These are phyloP conservation scores for Polyommatus icarus DNA, from an alignment of 2,888 invertebrate genomes.

Conservation along the genomic window DNA sequence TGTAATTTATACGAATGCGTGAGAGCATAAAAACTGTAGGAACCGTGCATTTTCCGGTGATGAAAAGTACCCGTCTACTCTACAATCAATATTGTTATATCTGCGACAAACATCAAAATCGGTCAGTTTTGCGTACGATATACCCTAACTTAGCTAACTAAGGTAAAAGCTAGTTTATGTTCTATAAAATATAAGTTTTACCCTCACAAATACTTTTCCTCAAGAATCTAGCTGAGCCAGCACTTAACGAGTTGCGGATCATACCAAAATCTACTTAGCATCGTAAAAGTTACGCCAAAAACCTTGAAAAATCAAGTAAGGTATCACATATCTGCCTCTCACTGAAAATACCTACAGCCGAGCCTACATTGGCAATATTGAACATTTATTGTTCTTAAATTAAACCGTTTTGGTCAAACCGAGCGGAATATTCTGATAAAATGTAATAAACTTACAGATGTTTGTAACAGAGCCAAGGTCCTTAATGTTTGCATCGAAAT, in stretches of 20 bases:
- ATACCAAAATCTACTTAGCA: neutral
- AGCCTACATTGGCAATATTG: neutral
- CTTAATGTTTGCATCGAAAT: neutral
- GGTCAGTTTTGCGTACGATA: no score
- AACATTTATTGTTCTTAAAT: constrained; percentile 25
- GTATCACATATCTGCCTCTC: neutral
- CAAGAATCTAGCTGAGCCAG: neutral
- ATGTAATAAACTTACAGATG: constrained; percentile 17
- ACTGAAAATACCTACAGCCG: constrained; percentile 16
- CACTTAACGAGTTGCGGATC: neutral
- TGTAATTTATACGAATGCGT: neutral
- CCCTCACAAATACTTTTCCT: no score
- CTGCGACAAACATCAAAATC: no score
- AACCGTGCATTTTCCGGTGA: no score
- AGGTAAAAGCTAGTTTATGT: no score
- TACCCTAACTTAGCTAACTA: no score
- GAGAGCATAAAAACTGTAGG: no score
- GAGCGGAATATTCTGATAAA: constrained; percentile 7
- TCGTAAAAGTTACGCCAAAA: constrained; percentile 12
- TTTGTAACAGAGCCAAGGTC: constrained; percentile 22
- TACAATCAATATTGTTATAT: no score
- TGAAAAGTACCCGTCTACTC: no score
- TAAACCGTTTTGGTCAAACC: constrained; percentile 22
- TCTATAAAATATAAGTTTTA: no score
- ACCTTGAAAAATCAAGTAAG: constrained; percentile 19